phyloP scores from a whole-genome alignment of 2,797 vertebrate genomes.

The Lacerta agilis region DNA sequence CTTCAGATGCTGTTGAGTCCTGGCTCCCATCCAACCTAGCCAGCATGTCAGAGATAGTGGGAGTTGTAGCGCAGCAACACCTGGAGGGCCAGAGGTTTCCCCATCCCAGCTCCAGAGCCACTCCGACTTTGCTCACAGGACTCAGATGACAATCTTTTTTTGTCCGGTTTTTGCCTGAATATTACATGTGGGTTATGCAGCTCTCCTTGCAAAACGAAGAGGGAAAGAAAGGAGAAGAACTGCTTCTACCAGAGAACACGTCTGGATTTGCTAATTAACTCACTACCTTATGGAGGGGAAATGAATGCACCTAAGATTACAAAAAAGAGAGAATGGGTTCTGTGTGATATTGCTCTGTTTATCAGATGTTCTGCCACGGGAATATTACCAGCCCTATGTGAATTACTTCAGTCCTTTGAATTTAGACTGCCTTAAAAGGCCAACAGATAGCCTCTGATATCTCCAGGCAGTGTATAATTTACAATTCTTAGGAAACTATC shows the following conservation, averaged over 20 bases:
- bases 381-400: conserved; percentile 37
- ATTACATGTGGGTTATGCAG: neutral
- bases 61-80: too few species aligned
- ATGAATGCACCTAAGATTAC: conserved; percentile 30
- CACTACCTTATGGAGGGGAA: neutral
- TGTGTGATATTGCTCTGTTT: conserved; percentile 20
- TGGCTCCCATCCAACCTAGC: too few species aligned
- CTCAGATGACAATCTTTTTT: neutral
- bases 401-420: conserved; percentile 45
- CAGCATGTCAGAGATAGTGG: too few species aligned
- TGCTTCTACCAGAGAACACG: neutral
- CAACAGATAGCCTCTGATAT: neutral
- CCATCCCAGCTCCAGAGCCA: too few species aligned
- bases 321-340: conserved; percentile 28
- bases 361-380: conserved; percentile 31
- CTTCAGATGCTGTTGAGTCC: too few species aligned
- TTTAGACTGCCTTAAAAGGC: conserved; percentile 17
- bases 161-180: neutral
- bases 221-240: neutral
- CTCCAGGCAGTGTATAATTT: conserved; percentile 13
- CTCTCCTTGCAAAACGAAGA: neutral
- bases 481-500: conserved; percentile 15
- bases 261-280: conserved; percentile 26
- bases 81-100: too few species aligned
- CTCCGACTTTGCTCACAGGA: neutral